Evolutionary conservation across 2,797 vertebrate genomes (phyloP).

Genomic region (Onychomys leucogaster): DNA sequence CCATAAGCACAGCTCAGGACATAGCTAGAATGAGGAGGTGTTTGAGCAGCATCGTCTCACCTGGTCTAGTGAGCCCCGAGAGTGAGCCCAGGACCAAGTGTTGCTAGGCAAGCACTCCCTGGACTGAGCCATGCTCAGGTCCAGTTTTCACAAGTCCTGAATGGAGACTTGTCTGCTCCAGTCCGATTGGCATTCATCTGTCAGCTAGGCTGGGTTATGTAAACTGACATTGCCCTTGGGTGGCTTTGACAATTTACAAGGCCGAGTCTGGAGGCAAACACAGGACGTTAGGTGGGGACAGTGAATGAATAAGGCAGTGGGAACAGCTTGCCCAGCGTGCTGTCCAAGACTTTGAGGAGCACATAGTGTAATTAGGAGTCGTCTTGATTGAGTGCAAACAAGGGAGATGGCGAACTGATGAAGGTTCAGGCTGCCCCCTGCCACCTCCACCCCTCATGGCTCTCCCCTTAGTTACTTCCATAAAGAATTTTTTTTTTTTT

Average conservation of each 20-base stretch:
- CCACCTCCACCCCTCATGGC: not conserved
- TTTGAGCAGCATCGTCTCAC: not conserved
- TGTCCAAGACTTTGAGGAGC: constrained; percentile 19
- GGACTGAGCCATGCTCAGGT: not conserved
- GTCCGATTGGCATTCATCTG: not conserved
- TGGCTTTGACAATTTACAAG: constrained; percentile 37
- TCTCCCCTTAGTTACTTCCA: not conserved
- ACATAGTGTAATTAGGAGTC: not conserved
- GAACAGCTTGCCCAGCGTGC: not conserved
- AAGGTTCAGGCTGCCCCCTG: not conserved
- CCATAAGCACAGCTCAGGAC: not conserved
- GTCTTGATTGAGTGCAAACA: not conserved
- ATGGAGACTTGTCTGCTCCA: constrained; percentile 16
- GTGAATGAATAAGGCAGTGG: not conserved
- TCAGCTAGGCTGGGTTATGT: constrained; percentile 9
- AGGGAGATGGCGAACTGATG: not conserved
- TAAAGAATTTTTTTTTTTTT: not conserved
- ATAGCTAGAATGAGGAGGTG: not conserved
- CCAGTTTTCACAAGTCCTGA: not conserved
- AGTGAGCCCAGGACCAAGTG: not conserved
- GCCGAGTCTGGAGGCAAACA: constrained; percentile 27
- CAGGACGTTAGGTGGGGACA: not conserved
- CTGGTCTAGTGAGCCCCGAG: too few species aligned
- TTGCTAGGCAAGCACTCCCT: not conserved
- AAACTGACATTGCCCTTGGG: not conserved